These are phyloP conservation scores for Sebastes umbrosus DNA, from an alignment of 2,797 vertebrate species.

Conservation along the genomic window DNA sequence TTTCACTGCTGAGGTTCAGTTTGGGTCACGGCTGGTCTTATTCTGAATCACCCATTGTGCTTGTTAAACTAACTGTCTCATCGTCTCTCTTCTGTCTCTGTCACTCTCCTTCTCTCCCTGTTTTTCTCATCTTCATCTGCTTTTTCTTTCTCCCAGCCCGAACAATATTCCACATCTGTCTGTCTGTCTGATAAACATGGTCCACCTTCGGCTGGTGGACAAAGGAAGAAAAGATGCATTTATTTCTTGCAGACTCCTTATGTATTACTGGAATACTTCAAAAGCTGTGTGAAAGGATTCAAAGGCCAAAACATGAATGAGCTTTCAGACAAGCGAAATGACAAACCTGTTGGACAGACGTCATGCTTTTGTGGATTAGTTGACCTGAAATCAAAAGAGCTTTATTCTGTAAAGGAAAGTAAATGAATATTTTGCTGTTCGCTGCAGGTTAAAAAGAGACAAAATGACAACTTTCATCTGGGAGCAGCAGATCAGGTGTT, in stretches of 20 bases:
- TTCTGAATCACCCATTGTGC: conserved; percentile 33
- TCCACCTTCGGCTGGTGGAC: not conserved
- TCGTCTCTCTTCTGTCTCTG: not conserved
- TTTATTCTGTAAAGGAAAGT: not conserved
- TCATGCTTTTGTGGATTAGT: not conserved
- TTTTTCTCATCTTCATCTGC: not conserved
- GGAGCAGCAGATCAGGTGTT: not conserved
- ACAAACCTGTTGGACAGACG: not conserved
- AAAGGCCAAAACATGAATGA: not conserved
- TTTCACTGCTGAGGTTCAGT: not conserved
- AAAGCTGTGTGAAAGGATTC: not conserved
- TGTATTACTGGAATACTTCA: not conserved
- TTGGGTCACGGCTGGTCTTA: conserved; percentile 8
- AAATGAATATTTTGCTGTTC: not conserved
- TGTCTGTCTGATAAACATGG: not conserved
- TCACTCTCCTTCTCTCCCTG: not conserved
- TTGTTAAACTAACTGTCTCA: conserved; percentile 20
- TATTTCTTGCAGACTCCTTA: not conserved
- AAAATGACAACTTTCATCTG: not conserved
- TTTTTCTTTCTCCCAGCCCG: not conserved
- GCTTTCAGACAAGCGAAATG: not conserved
- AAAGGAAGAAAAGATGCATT: not conserved
- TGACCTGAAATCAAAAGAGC: conserved; percentile 2
- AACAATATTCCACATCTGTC: not conserved
- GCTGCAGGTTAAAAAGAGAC: not conserved